Evolutionary conservation across 2,888 invertebrate genomes (phyloP), one percentile per base, ranked within the genome.

Genomic region (Drosophila nigritarsus): DNA sequence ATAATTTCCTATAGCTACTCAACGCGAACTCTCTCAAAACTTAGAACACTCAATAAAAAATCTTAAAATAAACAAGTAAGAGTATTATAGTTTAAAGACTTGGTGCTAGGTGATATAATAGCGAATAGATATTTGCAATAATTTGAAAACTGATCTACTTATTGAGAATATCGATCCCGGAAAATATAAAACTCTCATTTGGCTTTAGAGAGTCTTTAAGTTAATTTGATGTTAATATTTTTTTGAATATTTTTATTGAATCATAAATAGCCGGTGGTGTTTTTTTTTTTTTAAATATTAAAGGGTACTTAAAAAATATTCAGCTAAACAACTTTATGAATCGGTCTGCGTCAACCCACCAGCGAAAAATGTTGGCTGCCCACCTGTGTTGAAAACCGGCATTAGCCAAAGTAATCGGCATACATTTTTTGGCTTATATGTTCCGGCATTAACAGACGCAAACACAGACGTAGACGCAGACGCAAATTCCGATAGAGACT

Each of bases 341-440:
- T 58, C 38, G 48, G 56, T 49, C 38, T 40, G 27, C 20, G 38
- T 34, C 53, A 58, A 42, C 64, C 66, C 61, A 78, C 61, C 45
- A 71, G 45, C 56, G 15, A 53, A 54, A 55, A 36, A 30, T 58
- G 30, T 49, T 15, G n/a, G 34, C 75, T 80, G 78, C 87, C 86
- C 84, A 89, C 86, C 80, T 82, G 86, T 73, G 83, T 38, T 75
- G 71, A 68, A 75, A 83, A 64, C 74, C 75, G 75, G 81, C 80
- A 72, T 69, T 40, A 53, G 65, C 66, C 73, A 66, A 68, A 82
- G 77, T 71, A 73, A 73, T 79, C 79, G 88, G 83, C 87, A 80
- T 76, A 86, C 84, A 89, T 89, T 83, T 87, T 85, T 83, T 78
- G 80, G 69, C 83, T 77, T 80, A 80, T 59, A 75, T 87, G 85